These are phyloP conservation scores for Channallabes apus DNA, from an alignment of 2,797 vertebrate species.

Conservation along the genomic window DNA sequence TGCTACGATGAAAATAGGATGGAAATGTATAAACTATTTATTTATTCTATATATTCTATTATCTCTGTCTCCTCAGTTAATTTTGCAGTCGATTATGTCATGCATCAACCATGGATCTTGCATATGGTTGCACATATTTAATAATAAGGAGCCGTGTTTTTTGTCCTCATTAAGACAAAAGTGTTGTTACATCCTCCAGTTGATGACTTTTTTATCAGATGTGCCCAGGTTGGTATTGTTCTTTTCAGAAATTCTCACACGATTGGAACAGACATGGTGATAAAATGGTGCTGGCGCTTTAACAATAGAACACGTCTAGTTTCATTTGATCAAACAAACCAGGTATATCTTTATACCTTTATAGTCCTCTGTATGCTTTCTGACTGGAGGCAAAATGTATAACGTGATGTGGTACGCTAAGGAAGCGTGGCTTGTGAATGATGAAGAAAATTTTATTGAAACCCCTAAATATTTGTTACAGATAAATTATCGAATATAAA, in stretches of 20 bases:
- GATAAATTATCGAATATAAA: background rate
- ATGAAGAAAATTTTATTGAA: background rate
- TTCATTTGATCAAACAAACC: conserved; percentile 15
- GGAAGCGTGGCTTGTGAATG: background rate
- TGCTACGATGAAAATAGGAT: background rate
- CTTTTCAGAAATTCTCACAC: conserved; percentile 24
- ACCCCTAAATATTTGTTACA: background rate
- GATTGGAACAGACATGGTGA: conserved; percentile 35
- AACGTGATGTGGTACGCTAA: background rate
- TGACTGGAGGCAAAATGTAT: background rate
- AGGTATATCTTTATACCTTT: background rate
- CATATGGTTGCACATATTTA: background rate
- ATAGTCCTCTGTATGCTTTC: background rate
- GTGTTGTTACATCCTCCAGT: background rate
- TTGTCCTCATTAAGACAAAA: background rate
- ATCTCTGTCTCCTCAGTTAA: background rate
- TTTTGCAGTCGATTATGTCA: background rate
- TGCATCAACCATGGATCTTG: background rate
- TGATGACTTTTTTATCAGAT: background rate
- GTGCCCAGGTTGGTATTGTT: background rate
- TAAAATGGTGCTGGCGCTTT: conserved; percentile 35
- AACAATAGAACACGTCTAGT: conserved; percentile 26
- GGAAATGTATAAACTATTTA: no score
- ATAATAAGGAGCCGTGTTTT: background rate
- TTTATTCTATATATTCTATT: no score